phyloP scores from a whole-genome alignment of 2,113 vertebrate genomes.

The Forbesichthys agassizii region DNA sequence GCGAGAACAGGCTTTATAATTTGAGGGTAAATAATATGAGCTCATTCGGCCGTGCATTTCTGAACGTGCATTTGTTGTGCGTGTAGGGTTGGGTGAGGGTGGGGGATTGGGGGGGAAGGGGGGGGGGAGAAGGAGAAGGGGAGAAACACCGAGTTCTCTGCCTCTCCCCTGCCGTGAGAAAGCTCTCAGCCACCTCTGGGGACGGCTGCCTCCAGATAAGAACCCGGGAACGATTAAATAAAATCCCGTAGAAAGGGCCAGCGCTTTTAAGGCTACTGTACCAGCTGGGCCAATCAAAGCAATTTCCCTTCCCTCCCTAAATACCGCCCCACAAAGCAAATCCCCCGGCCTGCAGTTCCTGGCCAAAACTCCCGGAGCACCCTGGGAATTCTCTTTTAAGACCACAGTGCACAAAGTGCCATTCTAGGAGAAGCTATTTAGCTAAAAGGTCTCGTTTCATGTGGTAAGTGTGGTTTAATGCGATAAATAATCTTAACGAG shows the following conservation, averaged over 20 bases:
- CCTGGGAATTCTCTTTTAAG: constrained; percentile 72
- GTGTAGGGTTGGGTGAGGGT: constrained; percentile 11
- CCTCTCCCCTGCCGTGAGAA: constrained; percentile 72
- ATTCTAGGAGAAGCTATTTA: constrained; percentile 68
- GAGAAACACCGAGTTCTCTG: constrained; percentile 29
- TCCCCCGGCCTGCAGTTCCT: constrained; percentile 60
- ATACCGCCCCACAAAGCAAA: constrained; percentile 70
- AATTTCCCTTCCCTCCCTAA: constrained; percentile 71
- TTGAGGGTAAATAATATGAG: background rate
- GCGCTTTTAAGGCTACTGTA: constrained; percentile 75
- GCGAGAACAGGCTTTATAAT: background rate
- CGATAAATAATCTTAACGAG: constrained; percentile 50
- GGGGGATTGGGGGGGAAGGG: background rate
- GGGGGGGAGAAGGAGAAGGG: background rate
- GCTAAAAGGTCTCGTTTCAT: constrained; percentile 71
- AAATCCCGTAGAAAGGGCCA: constrained; percentile 69
- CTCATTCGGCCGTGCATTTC: background rate
- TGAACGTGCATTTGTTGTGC: background rate
- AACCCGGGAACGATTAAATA: constrained; percentile 74
- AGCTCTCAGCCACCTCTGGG: constrained; percentile 61
- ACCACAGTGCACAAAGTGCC: constrained; percentile 72
- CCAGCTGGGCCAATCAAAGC: constrained; percentile 79
- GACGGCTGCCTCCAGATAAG: constrained; percentile 72
- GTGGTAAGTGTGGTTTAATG: constrained; percentile 56
- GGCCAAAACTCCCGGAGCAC: constrained; percentile 57